Evolutionary conservation across 2,888 invertebrate species (phyloP).

Genomic region (Melanargia galathea): DNA sequence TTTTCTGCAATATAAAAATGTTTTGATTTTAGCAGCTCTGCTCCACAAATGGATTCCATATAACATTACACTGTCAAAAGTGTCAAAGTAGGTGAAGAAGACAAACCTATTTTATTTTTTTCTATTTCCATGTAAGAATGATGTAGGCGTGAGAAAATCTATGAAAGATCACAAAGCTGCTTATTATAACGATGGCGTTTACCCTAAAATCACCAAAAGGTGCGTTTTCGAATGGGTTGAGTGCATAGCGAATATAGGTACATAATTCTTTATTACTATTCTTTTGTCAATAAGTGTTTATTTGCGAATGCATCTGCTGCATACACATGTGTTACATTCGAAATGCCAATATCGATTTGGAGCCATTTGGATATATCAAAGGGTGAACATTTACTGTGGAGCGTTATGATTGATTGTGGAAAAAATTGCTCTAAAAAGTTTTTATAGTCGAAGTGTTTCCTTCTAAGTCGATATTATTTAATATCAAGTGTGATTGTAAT

Average conservation of each 20-base stretch:
- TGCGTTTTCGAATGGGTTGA: constrained; percentile 62
- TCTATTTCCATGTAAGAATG: too few species aligned
- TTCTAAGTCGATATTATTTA: neutral
- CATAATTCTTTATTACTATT: too few species aligned
- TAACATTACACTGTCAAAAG: too few species aligned
- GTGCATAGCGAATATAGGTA: constrained; percentile 39
- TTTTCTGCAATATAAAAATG: too few species aligned
- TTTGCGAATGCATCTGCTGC: constrained; percentile 66
- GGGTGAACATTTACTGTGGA: constrained; percentile 23
- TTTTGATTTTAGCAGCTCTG: too few species aligned
- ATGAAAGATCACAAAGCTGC: too few species aligned
- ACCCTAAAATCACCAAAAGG: constrained; percentile 59
- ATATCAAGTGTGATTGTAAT: too few species aligned
- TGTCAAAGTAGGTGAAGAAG: too few species aligned
- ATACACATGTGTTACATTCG: constrained; percentile 43
- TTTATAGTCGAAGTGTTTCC: neutral
- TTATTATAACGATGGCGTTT: constrained; percentile 27
- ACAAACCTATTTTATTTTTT: too few species aligned
- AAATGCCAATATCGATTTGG: constrained; percentile 27
- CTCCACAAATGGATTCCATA: too few species aligned
- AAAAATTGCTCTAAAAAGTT: constrained; percentile 9
- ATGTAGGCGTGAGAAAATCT: neutral
- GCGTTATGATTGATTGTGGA: constrained; percentile 21
- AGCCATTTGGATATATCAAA: constrained; percentile 26
- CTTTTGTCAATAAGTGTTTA: constrained; percentile 63